A percentile compares a stretch with the other conserved stretches of the same genome.
These are phyloP conservation scores for Dicerorhinus sumatrensis DNA, from an alignment of 2,113 vertebrate species.

Conservation along the genomic window DNA sequence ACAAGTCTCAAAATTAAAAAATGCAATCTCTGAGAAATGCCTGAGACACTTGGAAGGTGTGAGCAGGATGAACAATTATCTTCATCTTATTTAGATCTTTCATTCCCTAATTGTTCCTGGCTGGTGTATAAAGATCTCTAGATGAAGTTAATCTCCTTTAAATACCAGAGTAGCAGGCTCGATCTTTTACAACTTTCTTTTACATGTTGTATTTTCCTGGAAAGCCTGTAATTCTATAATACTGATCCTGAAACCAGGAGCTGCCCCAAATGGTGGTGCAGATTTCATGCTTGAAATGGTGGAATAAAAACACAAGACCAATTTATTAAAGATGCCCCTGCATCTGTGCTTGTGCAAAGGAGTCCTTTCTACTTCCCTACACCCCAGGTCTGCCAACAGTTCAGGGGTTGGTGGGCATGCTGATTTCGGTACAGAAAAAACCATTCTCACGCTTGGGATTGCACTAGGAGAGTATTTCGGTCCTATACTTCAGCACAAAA, in stretches of 20 bases:
- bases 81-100: not conserved
- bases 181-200: not conserved
- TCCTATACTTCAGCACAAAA: too few relatives aligned
- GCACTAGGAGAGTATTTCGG: not conserved
- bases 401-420: too few relatives aligned
- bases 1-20: constrained; percentile 47
- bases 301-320: accelerated
- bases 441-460: too few relatives aligned
- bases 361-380: too few relatives aligned
- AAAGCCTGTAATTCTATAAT: not conserved
- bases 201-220: not conserved
- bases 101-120: not conserved
- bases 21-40: not conserved
- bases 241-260: not conserved
- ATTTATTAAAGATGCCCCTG: not conserved
- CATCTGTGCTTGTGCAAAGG: accelerated
- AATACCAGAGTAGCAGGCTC: not conserved
- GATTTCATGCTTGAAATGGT: accelerated
- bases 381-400: accelerated
- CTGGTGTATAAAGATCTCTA: not conserved
- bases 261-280: accelerated
- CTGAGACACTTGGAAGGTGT: not conserved
- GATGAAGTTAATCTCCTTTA: not conserved
- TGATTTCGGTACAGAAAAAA: not conserved
- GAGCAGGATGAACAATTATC: not conserved